phyloP scores from a whole-genome alignment of 2,888 invertebrate genomes.

The Chymomyza fuscimana region DNA sequence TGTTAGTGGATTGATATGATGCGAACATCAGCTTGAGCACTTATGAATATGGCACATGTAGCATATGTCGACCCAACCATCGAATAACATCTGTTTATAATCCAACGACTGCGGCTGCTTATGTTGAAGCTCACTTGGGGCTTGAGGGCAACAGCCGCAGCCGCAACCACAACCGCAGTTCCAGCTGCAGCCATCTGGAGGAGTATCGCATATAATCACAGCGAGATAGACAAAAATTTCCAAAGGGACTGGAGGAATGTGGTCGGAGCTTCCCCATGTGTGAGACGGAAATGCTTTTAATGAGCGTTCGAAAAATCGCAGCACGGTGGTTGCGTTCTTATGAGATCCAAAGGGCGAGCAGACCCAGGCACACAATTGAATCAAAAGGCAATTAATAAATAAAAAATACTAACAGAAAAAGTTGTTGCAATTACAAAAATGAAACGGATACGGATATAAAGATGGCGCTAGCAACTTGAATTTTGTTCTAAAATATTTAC shows the following conservation, averaged over 20 bases:
- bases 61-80: not conserved
- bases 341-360: no score
- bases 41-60: not conserved
- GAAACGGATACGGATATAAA: no score
- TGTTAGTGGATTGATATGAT: not conserved
- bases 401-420: no score
- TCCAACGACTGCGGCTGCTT: not conserved
- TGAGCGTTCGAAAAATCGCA: not conserved
- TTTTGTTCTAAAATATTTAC: no score
- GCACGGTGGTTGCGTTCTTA: no score
- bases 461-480: no score
- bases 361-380: no score
- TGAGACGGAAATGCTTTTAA: conserved; percentile 7
- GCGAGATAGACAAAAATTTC: not conserved
- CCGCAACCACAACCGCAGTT: not conserved
- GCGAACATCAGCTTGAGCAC: not conserved
- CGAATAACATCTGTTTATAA: conserved; percentile 2
- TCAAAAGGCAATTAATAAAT: no score
- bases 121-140: not conserved
- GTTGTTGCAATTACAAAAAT: no score
- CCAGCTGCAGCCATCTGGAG: conserved; percentile 1
- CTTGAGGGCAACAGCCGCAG: not conserved
- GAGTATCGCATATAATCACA: not conserved
- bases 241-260: not conserved
- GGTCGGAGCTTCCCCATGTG: not conserved